Base-by-base conservation (phyloP, 2,113 vertebrate genomes). In the Mus spicilegus region DNA sequence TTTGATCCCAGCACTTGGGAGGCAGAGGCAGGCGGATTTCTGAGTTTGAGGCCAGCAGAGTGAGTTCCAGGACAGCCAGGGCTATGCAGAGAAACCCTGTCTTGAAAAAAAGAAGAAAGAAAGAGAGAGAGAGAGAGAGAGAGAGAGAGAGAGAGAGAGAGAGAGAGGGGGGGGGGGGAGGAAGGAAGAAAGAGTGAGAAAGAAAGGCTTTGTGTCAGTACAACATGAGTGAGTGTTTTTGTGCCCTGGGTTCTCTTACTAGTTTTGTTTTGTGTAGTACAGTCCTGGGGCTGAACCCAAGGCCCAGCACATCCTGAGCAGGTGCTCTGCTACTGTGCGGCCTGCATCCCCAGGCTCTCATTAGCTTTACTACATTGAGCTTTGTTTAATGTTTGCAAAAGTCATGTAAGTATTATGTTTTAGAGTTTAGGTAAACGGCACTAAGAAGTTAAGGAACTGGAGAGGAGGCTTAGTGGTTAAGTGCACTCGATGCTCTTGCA, bases 331-430 rank as follows among this genome's bases (percentile, higher is more conserved):
- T 33, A 10, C 39, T 33, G 26, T 51, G 42, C 36, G 58, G 19
- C n/a, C 10, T 42, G 58, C 24, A 39, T 58, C 87, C 30, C 69
- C 51, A 58, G 87, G 12, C 36, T 63, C n/a, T n/a, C 56, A 30
- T 81, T 81, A 67, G 39, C 36, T 49, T 46, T 89, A 61, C 36
- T 91, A 70, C 30, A 26, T 92, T 72, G 85, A 87, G 63, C 90
- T 49, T 93, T 42, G 72, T 19, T 75, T 42, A 75, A 54, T 76
- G 65, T 65, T 85, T 73, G 88, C 70, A 88, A 73, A 94, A 94
- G 56, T 85, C 56, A 11, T 80, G 2, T 65, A 26, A 75, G 77
- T 87, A 58, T 51, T 95, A 88, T 13, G 36, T 51, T 90, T 86
- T 90, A n/a, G 65, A 69, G n/a, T 85, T 75, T 54, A 87, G 30